Evolutionary conservation across 2,797 vertebrate species (phyloP).

Genomic region (Ctenosaura bakeri): DNA sequence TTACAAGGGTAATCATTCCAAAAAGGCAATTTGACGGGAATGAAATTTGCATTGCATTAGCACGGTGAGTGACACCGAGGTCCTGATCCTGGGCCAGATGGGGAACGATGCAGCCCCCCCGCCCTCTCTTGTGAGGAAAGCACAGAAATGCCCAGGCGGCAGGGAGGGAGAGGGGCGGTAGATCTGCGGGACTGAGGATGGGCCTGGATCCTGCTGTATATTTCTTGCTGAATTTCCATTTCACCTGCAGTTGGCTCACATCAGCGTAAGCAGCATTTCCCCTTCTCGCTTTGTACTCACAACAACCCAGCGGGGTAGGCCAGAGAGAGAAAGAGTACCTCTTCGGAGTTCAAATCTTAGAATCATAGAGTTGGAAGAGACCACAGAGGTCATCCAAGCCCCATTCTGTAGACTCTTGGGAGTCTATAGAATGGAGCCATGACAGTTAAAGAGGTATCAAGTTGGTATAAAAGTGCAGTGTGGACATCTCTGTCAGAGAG

Average conservation of each 20-base stretch:
- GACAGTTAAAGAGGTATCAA: too few relatives aligned
- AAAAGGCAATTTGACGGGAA: conserved; percentile 79
- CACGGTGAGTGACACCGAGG: background rate
- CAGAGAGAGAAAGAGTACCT: background rate
- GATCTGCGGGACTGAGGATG: background rate
- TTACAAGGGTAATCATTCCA: conserved; percentile 82
- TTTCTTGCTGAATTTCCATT: background rate
- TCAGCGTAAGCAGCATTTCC: background rate
- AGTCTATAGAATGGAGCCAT: too few relatives aligned
- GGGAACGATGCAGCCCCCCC: background rate
- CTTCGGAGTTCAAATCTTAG: too few relatives aligned
- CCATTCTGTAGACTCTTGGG: too few relatives aligned
- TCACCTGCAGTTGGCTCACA: background rate
- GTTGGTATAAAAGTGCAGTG: too few relatives aligned
- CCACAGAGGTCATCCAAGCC: too few relatives aligned
- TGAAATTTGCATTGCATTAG: conserved; percentile 57
- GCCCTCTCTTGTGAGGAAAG: background rate
- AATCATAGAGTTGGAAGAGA: too few relatives aligned
- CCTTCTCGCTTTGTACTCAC: background rate
- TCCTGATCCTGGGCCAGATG: background rate
- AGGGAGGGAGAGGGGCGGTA: background rate
- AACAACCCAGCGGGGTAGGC: background rate
- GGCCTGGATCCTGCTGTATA: background rate
- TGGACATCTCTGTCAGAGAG: too few relatives aligned
- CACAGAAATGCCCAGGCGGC: fast-evolving